Base-by-base conservation (phyloP, 2,888 invertebrate species). In the Folsomia candida region DNA sequence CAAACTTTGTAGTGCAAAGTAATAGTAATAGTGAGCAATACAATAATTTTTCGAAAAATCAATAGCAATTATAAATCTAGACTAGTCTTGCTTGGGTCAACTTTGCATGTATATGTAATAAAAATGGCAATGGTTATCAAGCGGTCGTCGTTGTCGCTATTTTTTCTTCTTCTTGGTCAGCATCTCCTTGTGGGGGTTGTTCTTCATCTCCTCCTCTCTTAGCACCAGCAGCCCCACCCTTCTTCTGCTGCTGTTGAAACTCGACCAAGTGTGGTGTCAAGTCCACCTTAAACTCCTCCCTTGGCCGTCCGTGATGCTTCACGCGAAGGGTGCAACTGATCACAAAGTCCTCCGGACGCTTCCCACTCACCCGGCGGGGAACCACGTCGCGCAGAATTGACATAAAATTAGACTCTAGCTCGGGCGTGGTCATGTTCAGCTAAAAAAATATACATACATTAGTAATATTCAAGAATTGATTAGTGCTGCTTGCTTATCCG, bases 321-420 rank as follows among this genome's bases (percentile, higher is more conserved):
- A 47, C 18, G 47, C 47, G 76, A 2, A 81, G 61, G 24, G 80
- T 61, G 70, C 85, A 89, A 88, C 87, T 87, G 22, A 88, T 87
- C 71, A 94, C 89, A 80, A 92, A 93, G 20, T 75, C 68, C 11
- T 74, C 57, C 9, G 72, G 65, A 18, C 65, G 22, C 67, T 78
- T 80, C 6, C 72, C 72, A 4, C 58, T 3, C 0, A 73, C 70
- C 25, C 75, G 63, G 58, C 69, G 62, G 0, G 68, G 63, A 9
- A 78, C 20, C 9, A 75, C 81, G 81, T 91, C 90, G 75, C 87
- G 85, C 4, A 94, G 79, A 20, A 93, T 80, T 0, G 86, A 84
- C 61, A 82, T 84, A 75, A 93, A 87, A 82, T 94, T 94, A 73
- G 89, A 90, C 80, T 90, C 90, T 54, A 94, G 84, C 64, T 89